A percentile compares a stretch with the other conserved stretches of the same genome.
Conservation (phyloP, 1,140 invertebrate genomes). For the Helicoverpa zea region DNA sequence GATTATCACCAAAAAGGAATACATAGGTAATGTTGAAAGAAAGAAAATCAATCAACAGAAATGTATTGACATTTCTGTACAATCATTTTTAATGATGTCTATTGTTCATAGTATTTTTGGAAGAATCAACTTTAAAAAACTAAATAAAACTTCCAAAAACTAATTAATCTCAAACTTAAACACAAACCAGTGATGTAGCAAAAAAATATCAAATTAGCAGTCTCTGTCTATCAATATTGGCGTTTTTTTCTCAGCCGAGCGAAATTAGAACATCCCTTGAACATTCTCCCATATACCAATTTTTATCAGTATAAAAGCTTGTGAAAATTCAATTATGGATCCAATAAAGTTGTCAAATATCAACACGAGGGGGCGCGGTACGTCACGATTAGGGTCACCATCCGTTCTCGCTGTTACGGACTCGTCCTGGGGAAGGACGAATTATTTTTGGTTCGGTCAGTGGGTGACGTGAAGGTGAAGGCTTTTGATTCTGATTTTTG, state of each 20-base stretch:
- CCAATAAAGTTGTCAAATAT: constrained; percentile 76
- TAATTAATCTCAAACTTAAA: constrained; percentile 8
- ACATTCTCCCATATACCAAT: constrained; percentile 63
- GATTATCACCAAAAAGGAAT: too few species aligned
- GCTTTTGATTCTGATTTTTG: neutral
- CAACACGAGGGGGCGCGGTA: constrained; percentile 55
- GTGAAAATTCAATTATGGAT: constrained; percentile 76
- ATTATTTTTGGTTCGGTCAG: constrained; percentile 48
- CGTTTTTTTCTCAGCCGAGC: constrained; percentile 38
- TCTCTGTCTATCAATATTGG: constrained; percentile 40
- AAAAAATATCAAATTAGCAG: constrained; percentile 38
- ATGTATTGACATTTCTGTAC: too few species aligned
- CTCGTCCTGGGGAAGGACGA: constrained; percentile 36
- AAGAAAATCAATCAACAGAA: too few species aligned
- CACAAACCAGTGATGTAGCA: neutral
- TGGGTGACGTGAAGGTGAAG: neutral
- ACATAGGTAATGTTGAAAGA: too few species aligned
- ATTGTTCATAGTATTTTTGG: neutral
- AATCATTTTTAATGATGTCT: too few species aligned
- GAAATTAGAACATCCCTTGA: constrained; percentile 60
- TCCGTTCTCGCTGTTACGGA: constrained; percentile 23
- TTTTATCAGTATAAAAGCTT: constrained; percentile 73
- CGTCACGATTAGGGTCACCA: constrained; percentile 42
- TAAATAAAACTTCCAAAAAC: neutral
- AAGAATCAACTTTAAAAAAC: neutral